Conservation (phyloP, 2,888 invertebrate genomes). For the Theretra japonica region DNA sequence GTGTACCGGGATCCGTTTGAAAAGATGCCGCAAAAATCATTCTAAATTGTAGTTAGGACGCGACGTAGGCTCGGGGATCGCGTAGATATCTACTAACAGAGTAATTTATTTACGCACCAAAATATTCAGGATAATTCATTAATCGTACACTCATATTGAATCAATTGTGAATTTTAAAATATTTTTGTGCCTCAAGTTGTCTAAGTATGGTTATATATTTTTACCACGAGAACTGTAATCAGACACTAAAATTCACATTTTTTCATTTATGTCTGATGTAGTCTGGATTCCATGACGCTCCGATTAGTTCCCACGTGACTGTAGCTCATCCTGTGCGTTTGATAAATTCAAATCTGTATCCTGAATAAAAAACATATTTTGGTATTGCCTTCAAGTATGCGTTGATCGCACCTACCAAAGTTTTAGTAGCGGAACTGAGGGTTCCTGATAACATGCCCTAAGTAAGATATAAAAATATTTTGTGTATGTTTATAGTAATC, state of each 20-base stretch:
- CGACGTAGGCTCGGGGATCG: slow-evolving; percentile 8
- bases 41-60: slow-evolving; percentile 34
- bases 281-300: background rate
- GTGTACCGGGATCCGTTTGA: slow-evolving; percentile 74
- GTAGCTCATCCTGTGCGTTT: background rate
- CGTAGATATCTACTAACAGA: slow-evolving; percentile 3
- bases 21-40: slow-evolving; percentile 45
- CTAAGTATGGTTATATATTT: background rate
- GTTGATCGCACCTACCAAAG: slow-evolving; percentile 45
- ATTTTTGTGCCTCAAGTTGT: background rate
- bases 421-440: slow-evolving; percentile 41
- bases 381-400: slow-evolving; percentile 16
- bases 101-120: slow-evolving; percentile 5
- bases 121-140: slow-evolving; percentile 5
- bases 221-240: background rate
- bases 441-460: slow-evolving; percentile 49
- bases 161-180: background rate
- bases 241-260: slow-evolving; percentile 1
- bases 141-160: background rate
- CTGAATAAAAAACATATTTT: background rate
- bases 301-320: background rate
- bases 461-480: slow-evolving; percentile 54
- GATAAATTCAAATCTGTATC: background rate
- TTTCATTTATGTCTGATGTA: background rate
- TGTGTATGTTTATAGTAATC: slow-evolving; percentile 23